A percentile compares a stretch with the other conserved stretches of the same genome.
Evolutionary conservation across 2,113 vertebrate genomes (phyloP).

Genomic region (Larimichthys polyactis): DNA sequence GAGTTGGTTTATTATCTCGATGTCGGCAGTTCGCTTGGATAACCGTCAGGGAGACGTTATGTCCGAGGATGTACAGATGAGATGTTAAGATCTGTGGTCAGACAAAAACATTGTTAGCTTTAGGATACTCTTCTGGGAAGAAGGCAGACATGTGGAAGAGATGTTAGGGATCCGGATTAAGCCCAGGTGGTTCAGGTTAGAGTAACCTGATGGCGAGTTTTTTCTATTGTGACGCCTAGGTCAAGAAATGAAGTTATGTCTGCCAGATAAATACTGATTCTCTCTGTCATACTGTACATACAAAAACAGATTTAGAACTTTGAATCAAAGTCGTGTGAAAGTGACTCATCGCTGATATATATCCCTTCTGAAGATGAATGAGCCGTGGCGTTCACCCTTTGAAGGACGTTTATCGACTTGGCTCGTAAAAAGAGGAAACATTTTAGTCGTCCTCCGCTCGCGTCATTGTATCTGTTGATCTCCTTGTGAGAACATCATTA

Average conservation of each 20-base stretch:
- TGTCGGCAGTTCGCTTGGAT: too few relatives aligned
- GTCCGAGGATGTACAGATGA: too few relatives aligned
- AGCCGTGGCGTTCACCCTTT: slow-evolving; percentile 33
- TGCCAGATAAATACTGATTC: background rate
- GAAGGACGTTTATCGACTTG: slow-evolving; percentile 41
- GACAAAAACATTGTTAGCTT: too few relatives aligned
- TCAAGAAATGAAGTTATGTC: background rate
- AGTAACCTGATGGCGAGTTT: too few relatives aligned
- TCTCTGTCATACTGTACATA: background rate
- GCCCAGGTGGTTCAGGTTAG: too few relatives aligned
- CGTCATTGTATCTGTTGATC: slow-evolving; percentile 58
- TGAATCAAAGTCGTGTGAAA: slow-evolving; percentile 39
- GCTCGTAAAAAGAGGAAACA: slow-evolving; percentile 45
- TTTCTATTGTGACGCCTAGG: too few relatives aligned
- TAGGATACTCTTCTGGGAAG: too few relatives aligned
- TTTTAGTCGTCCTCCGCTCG: slow-evolving; percentile 42
- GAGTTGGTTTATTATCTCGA: too few relatives aligned
- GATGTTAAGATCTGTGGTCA: too few relatives aligned
- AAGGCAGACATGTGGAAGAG: too few relatives aligned
- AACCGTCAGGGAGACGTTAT: too few relatives aligned
- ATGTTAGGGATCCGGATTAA: too few relatives aligned
- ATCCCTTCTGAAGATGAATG: slow-evolving; percentile 31
- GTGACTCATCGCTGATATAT: slow-evolving; percentile 41
- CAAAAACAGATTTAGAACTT: slow-evolving; percentile 23
- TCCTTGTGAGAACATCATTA: slow-evolving; percentile 68